Conservation (phyloP, 2,888 invertebrate species). For the Dichetophora obliterata region DNA sequence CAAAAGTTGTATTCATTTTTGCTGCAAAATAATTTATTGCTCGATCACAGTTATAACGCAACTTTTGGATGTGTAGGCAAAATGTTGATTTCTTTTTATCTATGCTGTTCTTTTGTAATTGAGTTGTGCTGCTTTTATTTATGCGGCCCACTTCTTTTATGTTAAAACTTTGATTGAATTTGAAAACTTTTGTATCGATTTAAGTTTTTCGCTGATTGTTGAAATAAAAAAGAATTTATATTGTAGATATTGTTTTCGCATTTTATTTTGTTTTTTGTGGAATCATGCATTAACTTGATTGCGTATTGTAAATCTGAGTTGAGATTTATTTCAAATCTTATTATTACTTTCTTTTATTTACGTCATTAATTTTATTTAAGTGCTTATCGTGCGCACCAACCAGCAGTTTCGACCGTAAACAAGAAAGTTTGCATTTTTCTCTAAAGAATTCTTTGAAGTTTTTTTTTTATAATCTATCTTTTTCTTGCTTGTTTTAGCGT, state of each 20-base stretch:
- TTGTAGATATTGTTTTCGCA: not conserved
- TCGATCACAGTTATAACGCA: slow-evolving; percentile 8
- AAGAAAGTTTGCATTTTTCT: not conserved
- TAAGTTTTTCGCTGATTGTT: not conserved
- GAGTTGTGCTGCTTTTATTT: not conserved
- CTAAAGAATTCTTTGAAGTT: not conserved
- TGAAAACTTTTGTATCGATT: not conserved
- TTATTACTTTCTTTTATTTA: not conserved
- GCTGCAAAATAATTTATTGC: slow-evolving; percentile 62
- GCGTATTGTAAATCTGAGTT: not conserved
- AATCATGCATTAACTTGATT: not conserved
- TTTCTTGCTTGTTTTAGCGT: not conserved
- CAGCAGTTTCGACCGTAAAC: too few relatives aligned
- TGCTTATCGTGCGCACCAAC: not conserved
- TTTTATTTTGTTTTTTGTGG: not conserved
- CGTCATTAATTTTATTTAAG: not conserved
- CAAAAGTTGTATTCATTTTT: slow-evolving; percentile 67
- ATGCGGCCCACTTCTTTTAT: too few relatives aligned
- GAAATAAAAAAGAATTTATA: not conserved
- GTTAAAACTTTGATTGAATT: not conserved
- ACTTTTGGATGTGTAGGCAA: not conserved
- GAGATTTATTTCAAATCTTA: slow-evolving; percentile 6
- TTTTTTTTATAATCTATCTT: not conserved
- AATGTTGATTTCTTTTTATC: not conserved
- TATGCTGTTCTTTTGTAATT: not conserved